A percentile compares a stretch with the other conserved stretches of the same genome.
Conservation (phyloP, 2,888 invertebrate genomes). For the Kuschelorhynchus macadamiae region DNA sequence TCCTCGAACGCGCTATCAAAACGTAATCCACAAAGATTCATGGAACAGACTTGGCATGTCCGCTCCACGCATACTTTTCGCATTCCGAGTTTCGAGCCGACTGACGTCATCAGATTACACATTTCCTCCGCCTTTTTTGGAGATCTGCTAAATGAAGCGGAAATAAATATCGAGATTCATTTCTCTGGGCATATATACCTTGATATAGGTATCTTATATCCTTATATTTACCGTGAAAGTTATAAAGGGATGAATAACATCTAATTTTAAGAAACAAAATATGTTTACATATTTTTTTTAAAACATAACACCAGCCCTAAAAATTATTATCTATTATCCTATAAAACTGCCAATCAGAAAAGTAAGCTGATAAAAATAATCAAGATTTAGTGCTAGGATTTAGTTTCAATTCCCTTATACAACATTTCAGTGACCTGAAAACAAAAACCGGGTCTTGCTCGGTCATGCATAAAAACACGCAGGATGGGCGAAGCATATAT, state of each 20-base stretch:
- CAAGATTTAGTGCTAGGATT: no score
- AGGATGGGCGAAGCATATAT: conserved; percentile 7
- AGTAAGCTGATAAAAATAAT: no score
- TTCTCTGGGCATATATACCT: neutral
- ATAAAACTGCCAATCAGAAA: no score
- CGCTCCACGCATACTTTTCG: conserved; percentile 55
- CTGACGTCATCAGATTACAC: conserved; percentile 54
- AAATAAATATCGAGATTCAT: neutral
- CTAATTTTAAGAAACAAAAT: no score
- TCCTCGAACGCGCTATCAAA: conserved; percentile 25
- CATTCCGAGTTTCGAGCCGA: conserved; percentile 53
- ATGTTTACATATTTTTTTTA: no score
- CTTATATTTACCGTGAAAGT: no score
- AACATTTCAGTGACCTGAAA: no score
- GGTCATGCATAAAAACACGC: conserved; percentile 15
- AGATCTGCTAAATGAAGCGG: conserved; percentile 9
- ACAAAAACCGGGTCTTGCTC: conserved; percentile 13
- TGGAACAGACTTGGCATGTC: conserved; percentile 58
- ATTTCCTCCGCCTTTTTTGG: conserved; percentile 51
- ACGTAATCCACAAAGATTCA: conserved; percentile 33
- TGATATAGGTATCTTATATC: no score
- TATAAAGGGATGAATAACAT: no score
- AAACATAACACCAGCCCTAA: no score
- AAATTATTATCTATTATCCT: no score
- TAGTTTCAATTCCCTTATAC: no score